Conservation (phyloP, 30 jellyfish, hydroid and myxozoan species). For the Pelagia noctiluca region DNA sequence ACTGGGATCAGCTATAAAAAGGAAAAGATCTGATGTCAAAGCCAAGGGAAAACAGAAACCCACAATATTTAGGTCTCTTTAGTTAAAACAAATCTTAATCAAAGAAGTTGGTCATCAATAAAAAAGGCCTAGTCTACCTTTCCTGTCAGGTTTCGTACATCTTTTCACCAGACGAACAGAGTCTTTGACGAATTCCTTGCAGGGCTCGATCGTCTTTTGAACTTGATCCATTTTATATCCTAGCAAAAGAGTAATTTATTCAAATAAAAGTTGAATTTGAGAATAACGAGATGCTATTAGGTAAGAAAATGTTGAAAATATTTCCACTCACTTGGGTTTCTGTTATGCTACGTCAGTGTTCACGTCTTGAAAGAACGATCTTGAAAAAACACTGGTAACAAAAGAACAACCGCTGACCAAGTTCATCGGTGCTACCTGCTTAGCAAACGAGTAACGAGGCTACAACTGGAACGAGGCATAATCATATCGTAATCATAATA, state of each 20-base stretch:
- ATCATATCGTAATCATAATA: too few relatives aligned
- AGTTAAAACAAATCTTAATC: too few relatives aligned
- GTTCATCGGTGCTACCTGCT: too few relatives aligned
- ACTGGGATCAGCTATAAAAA: too few relatives aligned
- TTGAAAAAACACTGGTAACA: conserved; percentile 8
- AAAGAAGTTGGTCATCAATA: too few relatives aligned
- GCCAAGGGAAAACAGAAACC: too few relatives aligned
- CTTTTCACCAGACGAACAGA: conserved; percentile 92
- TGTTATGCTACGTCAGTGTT: conserved; percentile 65
- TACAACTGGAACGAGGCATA: too few relatives aligned
- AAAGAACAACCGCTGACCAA: conserved; percentile 3
- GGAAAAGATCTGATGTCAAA: too few relatives aligned
- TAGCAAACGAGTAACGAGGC: too few relatives aligned
- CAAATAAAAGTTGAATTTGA: not conserved
- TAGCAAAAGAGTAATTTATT: not conserved
- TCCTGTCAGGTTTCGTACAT: conserved; percentile 97
- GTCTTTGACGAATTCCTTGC: conserved; percentile 97
- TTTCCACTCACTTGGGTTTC: not conserved
- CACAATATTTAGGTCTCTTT: too few relatives aligned
- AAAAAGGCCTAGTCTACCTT: too few relatives aligned
- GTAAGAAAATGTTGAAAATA: not conserved
- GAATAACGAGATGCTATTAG: not conserved
- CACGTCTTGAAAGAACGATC: conserved; percentile 26
- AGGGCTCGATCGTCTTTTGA: conserved; percentile 95
- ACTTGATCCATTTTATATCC: conserved; percentile 83